Evolutionary conservation across 2,888 invertebrate genomes (phyloP).

Genomic region (Tigriopus californicus): DNA sequence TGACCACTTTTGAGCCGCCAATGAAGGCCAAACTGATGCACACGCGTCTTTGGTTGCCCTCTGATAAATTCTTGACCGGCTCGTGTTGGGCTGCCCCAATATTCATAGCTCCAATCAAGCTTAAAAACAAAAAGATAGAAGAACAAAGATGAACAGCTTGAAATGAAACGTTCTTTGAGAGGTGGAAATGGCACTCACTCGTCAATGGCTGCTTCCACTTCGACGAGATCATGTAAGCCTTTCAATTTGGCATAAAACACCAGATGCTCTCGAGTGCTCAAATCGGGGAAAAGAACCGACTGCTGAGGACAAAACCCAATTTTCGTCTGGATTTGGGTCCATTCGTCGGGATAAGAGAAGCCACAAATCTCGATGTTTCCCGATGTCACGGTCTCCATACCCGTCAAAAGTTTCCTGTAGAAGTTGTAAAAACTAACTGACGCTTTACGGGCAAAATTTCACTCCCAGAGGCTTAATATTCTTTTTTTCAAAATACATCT

Average conservation of each 20-base stretch:
- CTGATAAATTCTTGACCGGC: conserved; percentile 17
- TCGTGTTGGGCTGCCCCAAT: conserved; percentile 12
- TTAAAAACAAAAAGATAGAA: no score
- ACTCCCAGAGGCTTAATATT: not conserved
- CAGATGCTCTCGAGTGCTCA: conserved; percentile 17
- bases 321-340: conserved; percentile 12
- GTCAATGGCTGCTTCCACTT: not conserved
- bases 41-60: conserved; percentile 16
- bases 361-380: conserved; percentile 16
- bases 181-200: not conserved
- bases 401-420: conserved; percentile 16
- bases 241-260: conserved; percentile 17
- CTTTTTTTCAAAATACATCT: no score
- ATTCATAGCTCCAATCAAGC: conserved; percentile 16
- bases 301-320: conserved; percentile 18
- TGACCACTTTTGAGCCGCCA: conserved; percentile 18
- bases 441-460: not conserved
- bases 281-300: conserved; percentile 15
- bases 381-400: conserved; percentile 15
- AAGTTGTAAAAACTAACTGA: not conserved
- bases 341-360: conserved; percentile 5
- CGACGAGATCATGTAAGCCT: not conserved
- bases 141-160: no score
- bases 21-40: conserved; percentile 18
- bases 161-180: not conserved